Evolutionary conservation across 2,888 invertebrate species (phyloP).

Genomic region (Aricia artaxerxes): DNA sequence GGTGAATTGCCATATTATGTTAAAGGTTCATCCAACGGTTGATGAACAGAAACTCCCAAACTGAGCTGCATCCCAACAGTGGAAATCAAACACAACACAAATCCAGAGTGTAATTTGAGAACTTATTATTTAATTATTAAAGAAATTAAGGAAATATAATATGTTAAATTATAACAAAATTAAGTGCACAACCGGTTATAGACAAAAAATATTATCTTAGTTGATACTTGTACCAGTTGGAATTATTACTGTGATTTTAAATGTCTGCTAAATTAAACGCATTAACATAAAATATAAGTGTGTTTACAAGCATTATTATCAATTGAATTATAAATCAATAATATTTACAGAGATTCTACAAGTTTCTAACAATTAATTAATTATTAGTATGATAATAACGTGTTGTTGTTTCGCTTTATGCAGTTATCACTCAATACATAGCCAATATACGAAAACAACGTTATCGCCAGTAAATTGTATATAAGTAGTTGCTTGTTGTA

Average conservation of each 20-base stretch:
- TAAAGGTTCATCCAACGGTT: no score
- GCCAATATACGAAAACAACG: conserved; percentile 8
- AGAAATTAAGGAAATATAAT: no score
- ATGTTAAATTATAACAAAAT: no score
- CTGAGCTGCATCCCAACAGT: no score
- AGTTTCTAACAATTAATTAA: conserved; percentile 15
- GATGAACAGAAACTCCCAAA: no score
- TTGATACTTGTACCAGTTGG: background rate
- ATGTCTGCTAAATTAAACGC: background rate
- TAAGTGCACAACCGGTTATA: no score
- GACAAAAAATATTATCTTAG: no score
- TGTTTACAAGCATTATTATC: background rate
- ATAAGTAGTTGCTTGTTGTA: background rate
- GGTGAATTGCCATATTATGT: no score
- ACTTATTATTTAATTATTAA: no score
- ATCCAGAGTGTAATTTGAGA: no score
- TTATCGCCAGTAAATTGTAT: conserved; percentile 1
- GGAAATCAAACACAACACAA: no score
- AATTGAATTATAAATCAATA: background rate
- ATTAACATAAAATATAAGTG: background rate
- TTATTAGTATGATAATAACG: background rate
- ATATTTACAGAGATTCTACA: conserved; percentile 8
- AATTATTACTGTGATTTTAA: background rate
- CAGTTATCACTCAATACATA: conserved; percentile 3
- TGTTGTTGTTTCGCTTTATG: background rate